phyloP scores from a whole-genome alignment of 2,888 invertebrate genomes.

The Dryobotodes eremita region DNA sequence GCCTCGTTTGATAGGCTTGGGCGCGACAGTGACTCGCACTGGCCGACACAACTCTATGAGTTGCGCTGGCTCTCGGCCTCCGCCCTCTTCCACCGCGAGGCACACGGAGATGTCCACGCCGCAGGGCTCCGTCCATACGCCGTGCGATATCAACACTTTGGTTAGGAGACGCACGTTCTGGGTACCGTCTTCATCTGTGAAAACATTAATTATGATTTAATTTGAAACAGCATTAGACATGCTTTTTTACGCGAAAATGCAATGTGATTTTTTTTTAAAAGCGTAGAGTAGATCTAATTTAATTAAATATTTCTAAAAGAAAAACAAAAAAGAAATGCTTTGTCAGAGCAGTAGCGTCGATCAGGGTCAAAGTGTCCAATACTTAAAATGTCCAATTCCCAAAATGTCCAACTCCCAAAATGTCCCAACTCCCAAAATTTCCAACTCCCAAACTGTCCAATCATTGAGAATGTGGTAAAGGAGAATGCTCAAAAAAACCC shows the following conservation, averaged over 20 bases:
- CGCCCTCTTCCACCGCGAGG: slow-evolving; percentile 92
- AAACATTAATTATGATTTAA: neutral
- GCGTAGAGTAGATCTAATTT: neutral
- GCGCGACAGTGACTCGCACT: slow-evolving; percentile 96
- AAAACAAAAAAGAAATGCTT: too few species aligned
- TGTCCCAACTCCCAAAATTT: too few species aligned
- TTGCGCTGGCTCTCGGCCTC: slow-evolving; percentile 84
- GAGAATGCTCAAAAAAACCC: too few species aligned
- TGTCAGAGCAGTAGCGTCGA: too few species aligned
- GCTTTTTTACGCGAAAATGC: neutral
- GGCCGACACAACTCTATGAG: slow-evolving; percentile 95
- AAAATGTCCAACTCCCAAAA: too few species aligned
- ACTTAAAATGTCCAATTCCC: too few species aligned
- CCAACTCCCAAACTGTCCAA: too few species aligned
- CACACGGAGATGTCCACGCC: slow-evolving; percentile 96
- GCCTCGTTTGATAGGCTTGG: slow-evolving; percentile 96
- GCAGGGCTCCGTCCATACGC: slow-evolving; percentile 98
- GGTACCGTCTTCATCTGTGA: slow-evolving; percentile 88
- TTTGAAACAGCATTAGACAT: neutral
- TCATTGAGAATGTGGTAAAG: too few species aligned
- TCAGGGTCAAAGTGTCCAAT: too few species aligned
- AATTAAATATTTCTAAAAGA: neutral
- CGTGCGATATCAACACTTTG: slow-evolving; percentile 96
- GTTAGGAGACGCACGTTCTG: slow-evolving; percentile 94
- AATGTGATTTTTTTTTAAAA: neutral